Evolutionary conservation across 2,113 vertebrate genomes (phyloP), one percentile per base, ranked within the genome.

Genomic region (Progne subis): DNA sequence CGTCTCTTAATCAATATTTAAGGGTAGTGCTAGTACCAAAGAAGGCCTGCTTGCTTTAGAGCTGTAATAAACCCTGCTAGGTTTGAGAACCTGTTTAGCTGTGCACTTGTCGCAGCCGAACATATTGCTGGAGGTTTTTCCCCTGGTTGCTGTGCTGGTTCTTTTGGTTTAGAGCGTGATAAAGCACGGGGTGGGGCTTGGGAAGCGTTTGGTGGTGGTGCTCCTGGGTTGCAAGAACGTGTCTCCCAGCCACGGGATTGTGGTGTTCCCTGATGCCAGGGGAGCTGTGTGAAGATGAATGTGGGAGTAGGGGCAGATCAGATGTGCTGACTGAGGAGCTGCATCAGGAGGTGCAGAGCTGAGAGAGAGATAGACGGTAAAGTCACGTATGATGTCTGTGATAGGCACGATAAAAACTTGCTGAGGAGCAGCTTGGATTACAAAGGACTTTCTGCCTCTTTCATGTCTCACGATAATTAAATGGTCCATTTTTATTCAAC

Each of bases 61-160:
- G 69, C 21, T 46, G 14, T 63, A 37, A 84, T 61, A 49, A 71
- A 56, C 55, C 41, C 8, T 18, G 11, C 4, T 24, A 16, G 61
- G 21, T 49, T 86, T 71, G 31, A 52, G 57, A 79, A 71, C 14
- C 13, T 44, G 6, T 43, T 43, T 3, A 57, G 32, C 1, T 44
- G 9, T 0, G 0, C 49, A 10, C 7, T 43, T 19, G 31, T 2
- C 0, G 0, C 9, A 14, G 7, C 49, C 49, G 18, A 18, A 82
- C 3, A 2, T 14, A 9, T 0, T 55, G 32, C 50, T 25, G 64
- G 52, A 79, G 71, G 71, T 37, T 50, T 46, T 61, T 12, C 20
- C 32, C 32, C n/a, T 34, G 50, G 23, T 60, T 60, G 41, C 75
- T 53, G 53, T 43, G 67, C 67, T 60, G 28, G 20, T 67, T 67